These are phyloP conservation scores for Tetramorium alpestre DNA, from an alignment of 1,140 invertebrate species.

Conservation along the genomic window DNA sequence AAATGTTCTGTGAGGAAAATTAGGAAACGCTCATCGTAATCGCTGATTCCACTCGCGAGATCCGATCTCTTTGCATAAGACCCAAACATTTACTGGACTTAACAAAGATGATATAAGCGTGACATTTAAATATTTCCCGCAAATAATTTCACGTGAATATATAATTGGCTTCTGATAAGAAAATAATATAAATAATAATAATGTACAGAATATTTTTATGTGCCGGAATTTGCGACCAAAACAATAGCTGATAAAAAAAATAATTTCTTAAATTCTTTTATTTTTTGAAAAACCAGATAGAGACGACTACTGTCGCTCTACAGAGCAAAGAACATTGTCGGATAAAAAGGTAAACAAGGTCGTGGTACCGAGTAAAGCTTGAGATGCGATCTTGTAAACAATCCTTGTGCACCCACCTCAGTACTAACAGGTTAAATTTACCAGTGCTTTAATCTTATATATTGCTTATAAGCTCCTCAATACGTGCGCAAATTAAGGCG, in stretches of 20 bases:
- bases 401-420: neutral
- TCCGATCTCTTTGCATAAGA: neutral
- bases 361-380: neutral
- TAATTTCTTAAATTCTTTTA: conserved; percentile 12
- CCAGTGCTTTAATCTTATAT: neutral
- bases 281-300: neutral
- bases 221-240: neutral
- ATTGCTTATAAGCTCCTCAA: conserved; percentile 19
- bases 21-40: neutral
- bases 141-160: conserved; percentile 33
- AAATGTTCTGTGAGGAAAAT: neutral
- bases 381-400: conserved; percentile 36
- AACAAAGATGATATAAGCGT: conserved; percentile 13
- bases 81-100: conserved; percentile 38
- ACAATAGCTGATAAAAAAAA: neutral
- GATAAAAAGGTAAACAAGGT: conserved; percentile 48
- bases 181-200: neutral
- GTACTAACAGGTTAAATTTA: conserved; percentile 20
- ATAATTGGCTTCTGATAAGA: neutral
- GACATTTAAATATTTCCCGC: conserved; percentile 50
- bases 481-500: neutral
- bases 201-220: neutral
- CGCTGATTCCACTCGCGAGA: conserved; percentile 1
- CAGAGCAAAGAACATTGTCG: conserved; percentile 14
- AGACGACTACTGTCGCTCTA: conserved; percentile 16